A percentile compares a stretch with the other conserved stretches of the same genome.
Conservation (phyloP, 2,888 invertebrate species). For the Melolontha melolontha region DNA sequence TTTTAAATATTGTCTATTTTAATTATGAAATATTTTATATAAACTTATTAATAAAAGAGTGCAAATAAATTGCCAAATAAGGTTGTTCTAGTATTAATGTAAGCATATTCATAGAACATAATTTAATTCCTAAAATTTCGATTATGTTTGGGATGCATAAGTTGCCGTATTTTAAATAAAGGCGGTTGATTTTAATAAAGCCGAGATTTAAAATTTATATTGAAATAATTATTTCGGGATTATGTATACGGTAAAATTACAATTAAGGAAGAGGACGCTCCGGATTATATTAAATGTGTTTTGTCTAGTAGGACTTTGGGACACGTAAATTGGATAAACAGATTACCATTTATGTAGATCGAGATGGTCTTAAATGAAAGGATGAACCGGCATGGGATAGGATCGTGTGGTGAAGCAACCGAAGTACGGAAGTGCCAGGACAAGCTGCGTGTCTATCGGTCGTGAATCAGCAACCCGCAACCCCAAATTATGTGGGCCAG, state of each 20-base stretch:
- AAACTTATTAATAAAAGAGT: no score
- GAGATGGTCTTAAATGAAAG: constrained; percentile 18
- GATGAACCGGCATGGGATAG: constrained; percentile 16
- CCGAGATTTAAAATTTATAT: constrained; percentile 19
- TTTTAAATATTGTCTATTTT: no score
- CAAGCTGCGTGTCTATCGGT: constrained; percentile 36
- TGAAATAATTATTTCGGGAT: constrained; percentile 21
- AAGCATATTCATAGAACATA: background rate
- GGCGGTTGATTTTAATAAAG: constrained; percentile 5
- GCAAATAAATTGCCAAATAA: no score
- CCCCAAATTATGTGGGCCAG: constrained; percentile 38
- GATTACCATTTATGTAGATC: constrained; percentile 39
- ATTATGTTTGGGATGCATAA: background rate
- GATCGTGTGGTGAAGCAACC: constrained; percentile 2
- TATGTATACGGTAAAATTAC: constrained; percentile 26
- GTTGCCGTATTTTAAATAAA: background rate
- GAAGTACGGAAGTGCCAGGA: constrained; percentile 31
- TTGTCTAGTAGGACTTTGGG: constrained; percentile 28
- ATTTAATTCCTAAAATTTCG: background rate
- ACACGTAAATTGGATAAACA: constrained; percentile 32
- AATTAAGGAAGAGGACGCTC: constrained; percentile 19
- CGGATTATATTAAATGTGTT: constrained; percentile 27
- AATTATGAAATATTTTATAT: no score
- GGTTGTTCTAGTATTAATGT: no score
- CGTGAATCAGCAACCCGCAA: constrained; percentile 39